A percentile compares a stretch with the other conserved stretches of the same genome.
Evolutionary conservation across 2,113 vertebrate genomes (phyloP).

Genomic region (Oryctolagus cuniculus): mOryCun1.1 NC_091440.1:112864501-112865000

Average conservation of each 20-base stretch:
- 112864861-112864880: background rate
- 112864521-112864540: background rate
- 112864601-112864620: background rate
- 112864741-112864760: background rate
- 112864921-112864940: background rate
- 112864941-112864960: background rate
- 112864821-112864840: background rate
- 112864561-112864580: background rate
- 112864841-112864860: background rate
- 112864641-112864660: background rate
- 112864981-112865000: background rate
- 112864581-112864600: conserved; percentile 12
- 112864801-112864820: background rate
- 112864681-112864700: conserved; percentile 3
- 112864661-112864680: conserved; percentile 39
- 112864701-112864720: background rate
- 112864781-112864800: background rate
- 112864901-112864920: background rate
- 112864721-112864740: background rate
- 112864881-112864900: background rate
- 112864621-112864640: background rate
- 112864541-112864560: background rate
- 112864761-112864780: background rate
- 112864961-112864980: background rate
- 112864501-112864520: background rate